Evolutionary conservation across 2,113 vertebrate species (phyloP).

Genomic region (Condylura cristata): DNA sequence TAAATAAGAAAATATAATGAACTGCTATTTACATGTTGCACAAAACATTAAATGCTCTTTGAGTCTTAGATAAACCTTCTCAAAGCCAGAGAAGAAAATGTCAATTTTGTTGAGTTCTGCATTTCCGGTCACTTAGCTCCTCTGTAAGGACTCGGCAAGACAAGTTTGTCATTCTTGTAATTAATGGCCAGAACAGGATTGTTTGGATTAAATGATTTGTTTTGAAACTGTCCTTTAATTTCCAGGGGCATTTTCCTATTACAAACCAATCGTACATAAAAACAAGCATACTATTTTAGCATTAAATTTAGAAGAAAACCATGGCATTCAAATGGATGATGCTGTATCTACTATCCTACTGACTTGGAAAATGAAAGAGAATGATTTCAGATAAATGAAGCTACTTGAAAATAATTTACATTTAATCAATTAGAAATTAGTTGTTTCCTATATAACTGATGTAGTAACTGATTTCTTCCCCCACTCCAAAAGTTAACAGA

Average conservation of each 20-base stretch:
- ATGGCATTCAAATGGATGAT: neutral
- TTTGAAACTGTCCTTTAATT: slow-evolving; percentile 15
- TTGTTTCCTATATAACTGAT: neutral
- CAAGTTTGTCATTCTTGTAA: slow-evolving; percentile 19
- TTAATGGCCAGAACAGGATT: neutral
- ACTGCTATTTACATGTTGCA: neutral
- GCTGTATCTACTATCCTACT: neutral
- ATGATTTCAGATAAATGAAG: neutral
- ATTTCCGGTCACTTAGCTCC: neutral
- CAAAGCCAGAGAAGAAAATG: neutral
- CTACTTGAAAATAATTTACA: slow-evolving; percentile 7
- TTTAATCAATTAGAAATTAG: neutral
- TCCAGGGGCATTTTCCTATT: neutral
- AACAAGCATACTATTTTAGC: neutral
- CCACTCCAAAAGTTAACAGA: neutral
- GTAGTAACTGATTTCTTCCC: neutral
- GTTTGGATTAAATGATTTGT: neutral
- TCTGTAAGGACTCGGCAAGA: neutral
- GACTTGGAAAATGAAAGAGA: slow-evolving; percentile 18
- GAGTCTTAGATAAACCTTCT: neutral
- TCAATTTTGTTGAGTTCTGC: neutral
- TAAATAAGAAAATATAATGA: slow-evolving; percentile 3
- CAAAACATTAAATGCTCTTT: neutral
- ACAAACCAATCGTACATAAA: slow-evolving; percentile 35
- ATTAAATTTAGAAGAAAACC: neutral